These are phyloP conservation scores for Oryzias dopingdopingensis DNA, from an alignment of 2,797 vertebrate species.

Conservation along the genomic window DNA sequence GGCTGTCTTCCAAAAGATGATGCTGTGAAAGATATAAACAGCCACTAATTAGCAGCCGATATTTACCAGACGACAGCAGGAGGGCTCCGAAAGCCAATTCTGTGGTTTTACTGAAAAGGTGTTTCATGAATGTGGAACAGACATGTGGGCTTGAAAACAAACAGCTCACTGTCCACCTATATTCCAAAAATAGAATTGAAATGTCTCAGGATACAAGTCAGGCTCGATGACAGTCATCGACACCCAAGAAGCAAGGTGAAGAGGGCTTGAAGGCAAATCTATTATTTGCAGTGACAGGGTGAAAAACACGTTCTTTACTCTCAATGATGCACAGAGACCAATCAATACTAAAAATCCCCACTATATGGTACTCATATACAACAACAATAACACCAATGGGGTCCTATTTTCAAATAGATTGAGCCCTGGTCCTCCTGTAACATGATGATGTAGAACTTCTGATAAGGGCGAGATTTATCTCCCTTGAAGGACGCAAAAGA, in stretches of 20 bases:
- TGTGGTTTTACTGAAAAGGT: slow-evolving; percentile 55
- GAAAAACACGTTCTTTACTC: slow-evolving; percentile 14
- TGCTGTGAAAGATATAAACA: slow-evolving; percentile 55
- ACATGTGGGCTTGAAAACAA: slow-evolving; percentile 71
- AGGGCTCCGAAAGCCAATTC: slow-evolving; percentile 65
- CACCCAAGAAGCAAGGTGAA: slow-evolving; percentile 17
- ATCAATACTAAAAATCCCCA: too few relatives aligned
- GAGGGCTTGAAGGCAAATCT: slow-evolving; percentile 14
- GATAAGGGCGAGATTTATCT: too few relatives aligned
- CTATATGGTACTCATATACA: too few relatives aligned
- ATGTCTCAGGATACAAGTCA: slow-evolving; percentile 11
- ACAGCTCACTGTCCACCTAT: slow-evolving; percentile 56
- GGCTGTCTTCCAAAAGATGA: slow-evolving; percentile 46
- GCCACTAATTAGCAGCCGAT: slow-evolving; percentile 71
- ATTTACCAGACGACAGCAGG: slow-evolving; percentile 75
- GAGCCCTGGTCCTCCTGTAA: too few relatives aligned
- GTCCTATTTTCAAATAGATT: too few relatives aligned
- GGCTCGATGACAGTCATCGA: slow-evolving; percentile 55
- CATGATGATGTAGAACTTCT: too few relatives aligned
- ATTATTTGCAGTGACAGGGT: slow-evolving; percentile 18
- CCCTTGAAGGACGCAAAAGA: too few relatives aligned
- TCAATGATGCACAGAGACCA: slow-evolving; percentile 1
- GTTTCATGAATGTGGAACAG: slow-evolving; percentile 56
- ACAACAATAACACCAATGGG: too few relatives aligned
- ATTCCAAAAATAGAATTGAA: slow-evolving; percentile 61